Percentiles rank a stretch among this genome's conserved stretches.
phyloP scores from a whole-genome alignment of 2,113 vertebrate species.

The Elephantulus edwardii region DNA sequence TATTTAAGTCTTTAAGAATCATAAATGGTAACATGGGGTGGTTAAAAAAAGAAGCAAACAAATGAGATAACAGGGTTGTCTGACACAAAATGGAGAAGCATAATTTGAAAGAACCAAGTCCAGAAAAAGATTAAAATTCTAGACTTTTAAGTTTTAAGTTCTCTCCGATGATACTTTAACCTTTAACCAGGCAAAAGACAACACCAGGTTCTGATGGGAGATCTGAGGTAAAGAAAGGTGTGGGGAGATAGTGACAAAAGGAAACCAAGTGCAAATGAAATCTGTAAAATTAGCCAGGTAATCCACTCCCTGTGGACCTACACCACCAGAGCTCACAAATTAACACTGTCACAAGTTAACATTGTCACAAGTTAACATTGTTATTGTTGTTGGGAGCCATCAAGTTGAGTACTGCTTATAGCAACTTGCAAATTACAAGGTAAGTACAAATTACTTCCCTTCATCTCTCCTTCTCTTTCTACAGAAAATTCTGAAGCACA shows the following conservation, averaged over 20 bases:
- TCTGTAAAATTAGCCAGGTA: background rate
- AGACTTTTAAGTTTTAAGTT: background rate
- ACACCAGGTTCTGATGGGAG: background rate
- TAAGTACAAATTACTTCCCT: too few relatives aligned
- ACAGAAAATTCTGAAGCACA: background rate
- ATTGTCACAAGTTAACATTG: too few relatives aligned
- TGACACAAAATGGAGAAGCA: too few relatives aligned
- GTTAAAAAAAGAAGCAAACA: background rate
- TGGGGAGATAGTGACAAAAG: background rate
- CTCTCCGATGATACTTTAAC: background rate
- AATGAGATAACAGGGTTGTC: rapidly evolving
- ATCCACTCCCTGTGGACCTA: background rate
- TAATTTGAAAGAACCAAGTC: background rate
- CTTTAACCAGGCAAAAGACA: background rate
- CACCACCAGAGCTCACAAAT: too few relatives aligned
- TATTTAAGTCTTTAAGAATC: background rate
- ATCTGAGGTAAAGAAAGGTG: background rate
- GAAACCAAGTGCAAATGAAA: background rate
- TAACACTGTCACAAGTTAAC: too few relatives aligned
- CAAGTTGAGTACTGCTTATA: too few relatives aligned
- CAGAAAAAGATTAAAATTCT: background rate
- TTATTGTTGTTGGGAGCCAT: too few relatives aligned
- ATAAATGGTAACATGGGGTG: background rate
- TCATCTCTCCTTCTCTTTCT: background rate
- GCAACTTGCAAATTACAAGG: too few relatives aligned